Base-by-base conservation (phyloP, 1,140 invertebrate species). In the Drosophila pectinifera region DNA sequence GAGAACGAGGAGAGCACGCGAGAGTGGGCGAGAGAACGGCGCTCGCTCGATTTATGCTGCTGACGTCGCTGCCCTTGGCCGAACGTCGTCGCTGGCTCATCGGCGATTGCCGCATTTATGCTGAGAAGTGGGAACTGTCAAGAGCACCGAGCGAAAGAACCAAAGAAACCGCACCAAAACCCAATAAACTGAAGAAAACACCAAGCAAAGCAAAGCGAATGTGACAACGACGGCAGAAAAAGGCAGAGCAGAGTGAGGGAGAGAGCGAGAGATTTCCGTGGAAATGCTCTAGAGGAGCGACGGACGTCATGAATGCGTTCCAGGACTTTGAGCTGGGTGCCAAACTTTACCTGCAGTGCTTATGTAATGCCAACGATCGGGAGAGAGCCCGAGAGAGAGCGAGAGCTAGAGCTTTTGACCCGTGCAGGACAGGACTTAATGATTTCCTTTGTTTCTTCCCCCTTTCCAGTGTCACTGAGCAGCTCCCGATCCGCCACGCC, bases 401-500 rank as follows among this genome's bases (percentile, higher is more conserved):
- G n/a, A 49, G 10, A 38, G 56, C 49, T 53, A 14, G 5, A 28
- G 43, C 14, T 53, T 24, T 34, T 14, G 13, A 11, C 22, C n/a
- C 31, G 11, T 8, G 24, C 61, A 18, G 36, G 38, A 53, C 61
- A 31, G 41, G 45, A 56, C n/a, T 45, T 39, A 58, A 73, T 22
- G 18, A 36, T 45, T 34, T 42, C 0, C 14, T 28, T 16, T 59
- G 5, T 56, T 53, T 54, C 14, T 67, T 63, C 18, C 13, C 18
- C 31, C 18, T 58, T 54, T 94, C 36, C 90, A 97, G 97, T 99
- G 59, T 98, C 97, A 11, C 93, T 99, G 57, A 97, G 97, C 81
- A 98, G 97, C 92, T 98, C 98, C 8, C 94, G 97, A 64, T 97
- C 97, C 56, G 96, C 96, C 61, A 97, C 97, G 41, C 97, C 97